phyloP scores from a whole-genome alignment of 2,888 invertebrate genomes.

The Deroplatys truncata region DNA sequence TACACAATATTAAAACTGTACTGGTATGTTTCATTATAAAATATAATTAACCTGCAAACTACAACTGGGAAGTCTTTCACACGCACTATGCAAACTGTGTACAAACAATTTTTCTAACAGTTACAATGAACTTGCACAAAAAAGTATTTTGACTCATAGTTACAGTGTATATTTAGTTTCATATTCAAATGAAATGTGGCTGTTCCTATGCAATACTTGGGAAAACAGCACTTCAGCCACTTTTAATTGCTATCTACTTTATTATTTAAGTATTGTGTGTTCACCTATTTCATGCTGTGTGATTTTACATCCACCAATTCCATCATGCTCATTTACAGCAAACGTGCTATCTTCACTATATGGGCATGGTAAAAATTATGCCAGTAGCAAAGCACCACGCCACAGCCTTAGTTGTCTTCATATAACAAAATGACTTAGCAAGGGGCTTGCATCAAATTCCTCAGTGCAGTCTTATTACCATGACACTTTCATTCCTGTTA shows the following conservation, averaged over 20 bases:
- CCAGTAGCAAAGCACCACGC: neutral
- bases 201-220: neutral
- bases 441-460: neutral
- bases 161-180: neutral
- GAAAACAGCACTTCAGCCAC: neutral
- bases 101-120: neutral
- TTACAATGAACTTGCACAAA: neutral
- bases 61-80: slow-evolving; percentile 8
- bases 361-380: neutral
- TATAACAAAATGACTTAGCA: neutral
- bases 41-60: slow-evolving; percentile 20
- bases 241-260: neutral
- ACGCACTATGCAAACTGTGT: neutral
- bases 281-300: neutral
- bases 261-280: neutral
- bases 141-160: neutral
- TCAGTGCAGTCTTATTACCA: neutral
- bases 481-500: neutral
- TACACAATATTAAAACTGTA: slow-evolving; percentile 18
- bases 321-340: neutral
- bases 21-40: slow-evolving; percentile 17
- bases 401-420: neutral
- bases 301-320: neutral
- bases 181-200: neutral
- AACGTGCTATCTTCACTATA: neutral